Conservation (phyloP, 1,140 invertebrate genomes). For the Mizuhopecten yessoensis region DNA sequence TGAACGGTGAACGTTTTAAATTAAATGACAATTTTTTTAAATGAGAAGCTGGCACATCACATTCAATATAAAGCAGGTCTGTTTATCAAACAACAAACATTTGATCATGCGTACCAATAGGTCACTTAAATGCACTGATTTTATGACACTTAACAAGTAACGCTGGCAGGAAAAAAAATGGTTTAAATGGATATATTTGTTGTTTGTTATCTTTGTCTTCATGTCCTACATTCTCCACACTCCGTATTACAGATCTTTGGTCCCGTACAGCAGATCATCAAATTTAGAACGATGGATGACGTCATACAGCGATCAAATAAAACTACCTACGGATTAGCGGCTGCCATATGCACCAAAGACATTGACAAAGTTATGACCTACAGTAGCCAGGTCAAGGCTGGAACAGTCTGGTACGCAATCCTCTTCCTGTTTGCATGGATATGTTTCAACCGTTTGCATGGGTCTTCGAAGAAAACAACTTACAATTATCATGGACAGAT, state of each 20-base stretch:
- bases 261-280: conserved; percentile 93
- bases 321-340: conserved; percentile 92
- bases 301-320: conserved; percentile 93
- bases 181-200: too few relatives aligned
- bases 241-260: conserved; percentile 91
- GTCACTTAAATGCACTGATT: too few relatives aligned
- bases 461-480: too few relatives aligned
- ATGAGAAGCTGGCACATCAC: not conserved
- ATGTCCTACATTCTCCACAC: too few relatives aligned
- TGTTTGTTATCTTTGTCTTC: too few relatives aligned
- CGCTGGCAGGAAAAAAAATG: too few relatives aligned
- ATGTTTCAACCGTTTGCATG: too few relatives aligned
- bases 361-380: conserved; percentile 86
- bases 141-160: too few relatives aligned
- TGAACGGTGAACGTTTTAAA: not conserved
- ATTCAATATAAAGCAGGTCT: not conserved
- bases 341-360: conserved; percentile 93
- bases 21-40: too few relatives aligned
- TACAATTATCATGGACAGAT: too few relatives aligned
- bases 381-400: conserved; percentile 87
- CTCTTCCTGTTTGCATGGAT: too few relatives aligned
- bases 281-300: conserved; percentile 93
- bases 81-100: not conserved
- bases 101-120: too few relatives aligned
- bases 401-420: conserved; percentile 91